Base-by-base conservation (phyloP, 2,113 vertebrate species). In the Puffinus mauretanicus region DNA sequence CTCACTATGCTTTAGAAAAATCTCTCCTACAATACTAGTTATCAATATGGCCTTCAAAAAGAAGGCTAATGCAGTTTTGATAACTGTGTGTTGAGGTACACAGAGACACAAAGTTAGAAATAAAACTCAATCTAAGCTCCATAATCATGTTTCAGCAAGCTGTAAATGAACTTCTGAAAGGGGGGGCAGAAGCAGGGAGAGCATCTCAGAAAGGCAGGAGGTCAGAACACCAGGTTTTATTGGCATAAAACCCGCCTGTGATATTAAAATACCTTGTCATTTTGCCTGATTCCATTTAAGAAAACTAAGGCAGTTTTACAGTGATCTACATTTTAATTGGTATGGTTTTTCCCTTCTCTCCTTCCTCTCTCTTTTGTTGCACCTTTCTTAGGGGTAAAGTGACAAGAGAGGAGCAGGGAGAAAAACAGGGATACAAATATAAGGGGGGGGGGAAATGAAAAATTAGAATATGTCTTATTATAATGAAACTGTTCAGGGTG, bases 391-490 rank as follows among this genome's bases (percentile, higher is more conserved):
- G 25, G 7, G 25, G 11, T 34, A 49, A 58, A 79, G 42, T 26
- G 19, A 61, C 11, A 72, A 29, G 13, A 90, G 7, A 75, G 5
- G 7, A 71, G 10, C 2, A 61, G 11, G 4, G 7, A 62, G 5
- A 49, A 77, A 81, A 58, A 46, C 2, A 29, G 13, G 1, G 0
- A 55, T 29, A 69, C 3, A 87, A 70, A 34, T 14, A 84, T 7
- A 2, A 2, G 10, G 6, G 8, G 4, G 1, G 1, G 2, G 7
- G 6, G n/a, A n/a, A 29, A 52, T 9, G 5, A 17, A 64, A 76
- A 61, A 17, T 4, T 13, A 16, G 32, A 57, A 12, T 54, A 32
- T 2, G 2, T 38, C 44, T 32, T 76, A 16, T 38, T 44, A n/a
- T 22, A 84, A 65, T 47, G 3, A 47, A 60, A 52, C 9, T 34